phyloP scores from a whole-genome alignment of 2,888 invertebrate genomes.

The Epinotia brunnichana region DNA sequence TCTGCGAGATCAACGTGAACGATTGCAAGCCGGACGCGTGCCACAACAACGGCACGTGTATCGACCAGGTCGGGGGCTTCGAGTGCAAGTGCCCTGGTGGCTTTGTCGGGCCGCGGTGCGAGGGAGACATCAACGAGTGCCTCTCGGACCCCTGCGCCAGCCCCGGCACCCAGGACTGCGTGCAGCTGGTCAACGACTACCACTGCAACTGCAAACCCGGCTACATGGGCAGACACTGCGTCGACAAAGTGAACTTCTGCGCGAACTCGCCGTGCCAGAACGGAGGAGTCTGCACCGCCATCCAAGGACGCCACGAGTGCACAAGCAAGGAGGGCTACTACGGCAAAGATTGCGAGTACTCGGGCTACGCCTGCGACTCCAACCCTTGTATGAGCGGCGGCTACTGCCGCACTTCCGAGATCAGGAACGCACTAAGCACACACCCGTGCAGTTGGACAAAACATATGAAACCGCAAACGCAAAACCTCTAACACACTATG shows the following conservation, averaged over 20 bases:
- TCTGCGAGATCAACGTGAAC: constrained; percentile 96
- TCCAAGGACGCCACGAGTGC: constrained; percentile 92
- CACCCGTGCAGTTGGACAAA: too few species aligned
- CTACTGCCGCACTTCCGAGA: constrained; percentile 89
- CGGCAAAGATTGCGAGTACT: constrained; percentile 94
- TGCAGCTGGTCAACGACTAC: constrained; percentile 95
- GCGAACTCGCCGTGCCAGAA: constrained; percentile 95
- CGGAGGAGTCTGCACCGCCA: constrained; percentile 93
- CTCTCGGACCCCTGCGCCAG: constrained; percentile 94
- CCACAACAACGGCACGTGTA: constrained; percentile 96
- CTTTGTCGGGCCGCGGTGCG: constrained; percentile 96
- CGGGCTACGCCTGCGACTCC: constrained; percentile 93
- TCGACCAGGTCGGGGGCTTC: constrained; percentile 96
- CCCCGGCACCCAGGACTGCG: constrained; percentile 94
- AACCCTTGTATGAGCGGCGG: constrained; percentile 95
- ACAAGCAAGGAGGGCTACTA: constrained; percentile 92
- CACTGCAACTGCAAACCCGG: constrained; percentile 97
- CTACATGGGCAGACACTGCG: constrained; percentile 95
- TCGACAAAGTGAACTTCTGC: constrained; percentile 95
- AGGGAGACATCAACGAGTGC: constrained; percentile 98
- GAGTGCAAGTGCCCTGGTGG: constrained; percentile 96
- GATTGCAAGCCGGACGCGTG: constrained; percentile 95
- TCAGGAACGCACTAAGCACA: too few species aligned
- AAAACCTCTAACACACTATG: too few species aligned
- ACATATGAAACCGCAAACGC: too few species aligned